phyloP scores from a whole-genome alignment of 2,888 invertebrate genomes.

The Bimastos eiseni region DNA sequence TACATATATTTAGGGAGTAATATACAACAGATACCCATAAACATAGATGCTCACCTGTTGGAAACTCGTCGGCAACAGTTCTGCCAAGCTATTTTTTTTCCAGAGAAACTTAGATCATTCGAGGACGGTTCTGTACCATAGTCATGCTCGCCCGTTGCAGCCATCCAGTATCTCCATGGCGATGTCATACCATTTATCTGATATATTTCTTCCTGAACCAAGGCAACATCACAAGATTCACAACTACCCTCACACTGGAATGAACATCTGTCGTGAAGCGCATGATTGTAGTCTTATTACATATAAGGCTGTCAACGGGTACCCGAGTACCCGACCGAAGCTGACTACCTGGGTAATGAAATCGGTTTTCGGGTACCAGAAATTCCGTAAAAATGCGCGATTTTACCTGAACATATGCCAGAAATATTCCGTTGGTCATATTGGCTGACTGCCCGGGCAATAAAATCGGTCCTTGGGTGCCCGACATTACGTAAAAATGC shows the following conservation, averaged over 20 bases:
- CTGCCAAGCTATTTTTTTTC: neutral
- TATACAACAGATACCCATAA: neutral
- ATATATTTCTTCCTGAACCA: neutral
- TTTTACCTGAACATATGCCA: too few species aligned
- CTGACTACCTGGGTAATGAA: too few species aligned
- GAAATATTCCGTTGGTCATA: too few species aligned
- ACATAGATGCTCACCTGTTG: neutral
- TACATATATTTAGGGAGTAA: too few species aligned
- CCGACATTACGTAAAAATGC: too few species aligned
- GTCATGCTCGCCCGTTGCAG: neutral
- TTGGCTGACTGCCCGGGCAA: too few species aligned
- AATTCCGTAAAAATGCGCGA: too few species aligned
- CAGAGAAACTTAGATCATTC: neutral
- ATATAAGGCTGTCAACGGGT: neutral
- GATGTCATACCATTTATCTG: neutral
- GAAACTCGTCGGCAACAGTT: neutral
- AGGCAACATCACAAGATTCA: neutral
- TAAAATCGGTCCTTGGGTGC: too few species aligned
- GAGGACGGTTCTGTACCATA: neutral
- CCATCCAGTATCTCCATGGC: conserved; percentile 2
- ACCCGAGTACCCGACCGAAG: too few species aligned
- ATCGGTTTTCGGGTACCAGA: too few species aligned
- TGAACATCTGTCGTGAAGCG: too few species aligned
- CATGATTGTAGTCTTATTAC: too few species aligned
- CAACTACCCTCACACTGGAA: neutral